phyloP scores from a whole-genome alignment of 1,140 invertebrate species.

The Aporrectodea caliginosa region DNA sequence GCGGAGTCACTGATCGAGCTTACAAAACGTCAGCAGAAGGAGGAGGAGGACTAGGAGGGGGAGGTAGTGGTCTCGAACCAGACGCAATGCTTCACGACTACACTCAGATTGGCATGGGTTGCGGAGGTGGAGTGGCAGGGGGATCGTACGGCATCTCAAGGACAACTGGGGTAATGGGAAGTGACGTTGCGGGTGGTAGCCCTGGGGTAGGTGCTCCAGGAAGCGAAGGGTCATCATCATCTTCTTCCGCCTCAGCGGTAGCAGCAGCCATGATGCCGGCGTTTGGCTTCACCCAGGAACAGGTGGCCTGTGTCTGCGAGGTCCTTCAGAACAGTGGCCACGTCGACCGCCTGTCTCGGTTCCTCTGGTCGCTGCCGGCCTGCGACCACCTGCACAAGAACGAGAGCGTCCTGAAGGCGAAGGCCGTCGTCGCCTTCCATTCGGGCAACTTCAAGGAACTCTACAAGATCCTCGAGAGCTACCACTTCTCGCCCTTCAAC shows the following conservation, averaged over 20 bases:
- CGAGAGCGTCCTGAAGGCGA: conserved; percentile 93
- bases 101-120: too few species aligned
- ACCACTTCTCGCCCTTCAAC: conserved; percentile 92
- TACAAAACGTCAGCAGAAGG: too few species aligned
- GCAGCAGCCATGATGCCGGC: conserved; percentile 43
- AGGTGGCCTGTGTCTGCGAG: conserved; percentile 97
- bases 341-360: conserved; percentile 88
- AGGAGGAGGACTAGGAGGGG: too few species aligned
- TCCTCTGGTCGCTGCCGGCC: conserved; percentile 96
- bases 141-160: too few species aligned
- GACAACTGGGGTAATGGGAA: too few species aligned
- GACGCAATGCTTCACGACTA: too few species aligned
- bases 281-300: conserved; percentile 88
- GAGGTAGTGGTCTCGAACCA: too few species aligned
- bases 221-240: background rate
- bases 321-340: conserved; percentile 97
- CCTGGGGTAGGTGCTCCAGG: too few species aligned
- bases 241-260: background rate
- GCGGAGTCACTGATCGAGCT: too few species aligned
- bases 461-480: conserved; percentile 88
- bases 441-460: conserved; percentile 78
- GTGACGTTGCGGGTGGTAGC: too few species aligned
- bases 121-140: too few species aligned
- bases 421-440: conserved; percentile 90
- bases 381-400: conserved; percentile 89